These are phyloP conservation scores for Chamaea fasciata DNA, from an alignment of 2,113 vertebrate species.

Conservation along the genomic window DNA sequence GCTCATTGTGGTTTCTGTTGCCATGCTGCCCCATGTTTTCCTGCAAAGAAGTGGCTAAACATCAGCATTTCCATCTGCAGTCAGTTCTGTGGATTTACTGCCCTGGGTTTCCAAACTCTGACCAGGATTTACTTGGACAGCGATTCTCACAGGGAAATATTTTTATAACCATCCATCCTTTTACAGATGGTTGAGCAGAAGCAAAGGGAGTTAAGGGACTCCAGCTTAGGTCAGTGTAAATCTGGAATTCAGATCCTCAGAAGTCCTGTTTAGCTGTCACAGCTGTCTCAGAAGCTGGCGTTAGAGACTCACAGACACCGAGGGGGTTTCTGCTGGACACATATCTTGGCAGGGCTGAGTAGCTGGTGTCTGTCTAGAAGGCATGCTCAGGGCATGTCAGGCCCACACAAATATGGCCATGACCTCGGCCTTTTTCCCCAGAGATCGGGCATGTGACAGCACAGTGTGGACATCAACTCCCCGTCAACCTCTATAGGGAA, in stretches of 20 bases:
- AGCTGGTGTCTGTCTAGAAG: not conserved
- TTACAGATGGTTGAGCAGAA: slow-evolving; percentile 41
- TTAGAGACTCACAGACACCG: not conserved
- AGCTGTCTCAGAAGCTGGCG: not conserved
- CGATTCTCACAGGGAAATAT: not conserved
- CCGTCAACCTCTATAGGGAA: not conserved
- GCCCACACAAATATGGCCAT: not conserved
- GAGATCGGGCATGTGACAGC: not conserved
- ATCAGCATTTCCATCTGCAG: not conserved
- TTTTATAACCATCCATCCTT: not conserved
- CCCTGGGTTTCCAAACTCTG: not conserved
- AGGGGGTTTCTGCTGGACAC: not conserved
- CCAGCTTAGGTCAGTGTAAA: slow-evolving; percentile 11
- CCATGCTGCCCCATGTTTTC: not conserved
- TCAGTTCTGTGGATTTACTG: not conserved
- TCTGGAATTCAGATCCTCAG: slow-evolving; percentile 21
- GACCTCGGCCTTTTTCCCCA: not conserved
- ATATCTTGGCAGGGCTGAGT: not conserved
- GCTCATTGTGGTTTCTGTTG: not conserved
- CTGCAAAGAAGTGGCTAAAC: not conserved
- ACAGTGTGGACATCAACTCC: not conserved
- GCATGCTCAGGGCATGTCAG: not conserved
- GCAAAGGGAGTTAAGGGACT: not conserved
- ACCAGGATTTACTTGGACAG: not conserved
- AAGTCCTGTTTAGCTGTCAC: slow-evolving; percentile 18